A percentile compares a stretch with the other conserved stretches of the same genome.
Evolutionary conservation across 2,113 vertebrate species (phyloP).

Genomic region (Rousettus leschenaultii): DNA sequence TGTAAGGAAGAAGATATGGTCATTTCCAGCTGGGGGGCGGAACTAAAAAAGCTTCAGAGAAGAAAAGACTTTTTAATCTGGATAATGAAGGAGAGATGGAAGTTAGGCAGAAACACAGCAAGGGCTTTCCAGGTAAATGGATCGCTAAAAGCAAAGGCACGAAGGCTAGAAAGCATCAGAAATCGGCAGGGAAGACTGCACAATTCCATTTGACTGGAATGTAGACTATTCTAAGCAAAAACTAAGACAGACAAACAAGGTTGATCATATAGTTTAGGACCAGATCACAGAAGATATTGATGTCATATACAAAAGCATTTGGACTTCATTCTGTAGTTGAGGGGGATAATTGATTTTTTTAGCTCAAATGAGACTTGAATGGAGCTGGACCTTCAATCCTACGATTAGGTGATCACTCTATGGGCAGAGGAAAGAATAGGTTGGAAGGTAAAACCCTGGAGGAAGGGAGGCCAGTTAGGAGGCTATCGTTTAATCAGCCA

Average conservation of each 20-base stretch:
- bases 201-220: not conserved
- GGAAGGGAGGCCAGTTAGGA: not conserved
- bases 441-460: not conserved
- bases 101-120: not conserved
- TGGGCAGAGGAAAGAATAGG: not conserved
- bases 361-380: not conserved
- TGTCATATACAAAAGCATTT: not conserved
- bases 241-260: not conserved
- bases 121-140: not conserved
- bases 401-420: not conserved
- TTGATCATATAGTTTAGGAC: not conserved
- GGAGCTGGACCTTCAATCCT: not conserved
- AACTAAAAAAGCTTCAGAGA: not conserved
- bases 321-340: not conserved
- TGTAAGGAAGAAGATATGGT: not conserved
- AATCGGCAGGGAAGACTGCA: not conserved
- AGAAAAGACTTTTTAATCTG: not conserved
- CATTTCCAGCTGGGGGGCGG: not conserved
- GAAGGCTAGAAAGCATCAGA: not conserved
- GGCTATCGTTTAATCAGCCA: not conserved
- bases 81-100: not conserved
- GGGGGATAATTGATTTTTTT: not conserved
- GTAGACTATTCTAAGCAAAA: not conserved
- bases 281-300: not conserved
- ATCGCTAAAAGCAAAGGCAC: not conserved